These are phyloP conservation scores for Spodoptera picta DNA, from an alignment of 2,888 invertebrate species.

Conservation along the genomic window DNA sequence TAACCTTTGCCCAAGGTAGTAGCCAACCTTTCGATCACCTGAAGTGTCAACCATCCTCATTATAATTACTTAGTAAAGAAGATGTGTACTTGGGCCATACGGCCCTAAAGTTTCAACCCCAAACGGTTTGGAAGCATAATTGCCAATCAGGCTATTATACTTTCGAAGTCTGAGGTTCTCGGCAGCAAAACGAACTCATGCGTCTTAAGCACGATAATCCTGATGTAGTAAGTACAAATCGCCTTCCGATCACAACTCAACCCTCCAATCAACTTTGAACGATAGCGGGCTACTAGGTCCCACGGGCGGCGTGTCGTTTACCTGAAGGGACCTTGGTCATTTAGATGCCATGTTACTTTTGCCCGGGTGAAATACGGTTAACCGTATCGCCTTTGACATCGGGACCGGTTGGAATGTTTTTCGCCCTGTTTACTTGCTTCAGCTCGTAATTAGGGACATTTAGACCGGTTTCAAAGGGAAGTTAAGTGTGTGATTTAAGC, in stretches of 20 bases:
- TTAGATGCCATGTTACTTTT: conserved; percentile 57
- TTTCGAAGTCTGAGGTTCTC: no score
- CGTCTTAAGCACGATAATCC: no score
- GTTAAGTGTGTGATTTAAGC: conserved; percentile 13
- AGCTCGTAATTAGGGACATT: conserved; percentile 47
- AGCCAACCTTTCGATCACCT: no score
- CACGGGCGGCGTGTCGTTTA: conserved; percentile 54
- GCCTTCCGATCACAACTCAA: conserved; percentile 16
- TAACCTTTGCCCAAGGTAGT: no score
- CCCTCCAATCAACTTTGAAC: conserved; percentile 37
- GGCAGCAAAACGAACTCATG: no score
- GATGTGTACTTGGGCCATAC: no score
- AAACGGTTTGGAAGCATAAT: no score
- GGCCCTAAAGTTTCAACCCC: no score
- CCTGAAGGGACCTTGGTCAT: conserved; percentile 57
- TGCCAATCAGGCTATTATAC: no score
- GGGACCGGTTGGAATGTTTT: conserved; percentile 46
- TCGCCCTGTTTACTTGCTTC: conserved; percentile 38
- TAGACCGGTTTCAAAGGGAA: conserved; percentile 34
- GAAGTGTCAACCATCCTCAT: no score
- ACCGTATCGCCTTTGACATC: conserved; percentile 57
- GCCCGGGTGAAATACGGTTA: conserved; percentile 56
- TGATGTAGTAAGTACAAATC: background rate
- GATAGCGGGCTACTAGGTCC: conserved; percentile 48
- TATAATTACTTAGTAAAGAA: no score